These are phyloP conservation scores for Scalopus aquaticus DNA, from an alignment of 2,113 vertebrate genomes.

Conservation along the genomic window DNA sequence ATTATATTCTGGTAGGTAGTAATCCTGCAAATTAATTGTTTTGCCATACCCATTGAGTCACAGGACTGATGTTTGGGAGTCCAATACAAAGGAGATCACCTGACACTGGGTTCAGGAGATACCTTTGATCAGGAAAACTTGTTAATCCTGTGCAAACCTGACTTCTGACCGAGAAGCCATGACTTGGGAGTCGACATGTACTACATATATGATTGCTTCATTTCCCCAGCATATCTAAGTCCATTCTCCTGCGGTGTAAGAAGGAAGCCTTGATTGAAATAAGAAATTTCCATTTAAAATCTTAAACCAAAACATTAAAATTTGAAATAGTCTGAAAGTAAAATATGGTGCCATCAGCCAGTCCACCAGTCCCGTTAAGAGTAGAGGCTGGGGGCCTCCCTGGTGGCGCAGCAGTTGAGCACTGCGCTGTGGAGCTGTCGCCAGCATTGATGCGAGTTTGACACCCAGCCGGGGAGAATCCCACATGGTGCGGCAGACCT, in stretches of 20 bases:
- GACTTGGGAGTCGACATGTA: not conserved
- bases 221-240: not conserved
- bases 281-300: not conserved
- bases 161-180: not conserved
- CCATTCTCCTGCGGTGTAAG: not conserved
- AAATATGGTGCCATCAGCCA: not conserved
- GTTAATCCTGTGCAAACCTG: not conserved
- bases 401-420: no score
- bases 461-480: no score
- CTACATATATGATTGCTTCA: not conserved
- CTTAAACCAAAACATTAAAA: not conserved
- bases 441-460: no score
- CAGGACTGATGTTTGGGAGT: not conserved
- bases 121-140: not conserved
- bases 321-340: not conserved
- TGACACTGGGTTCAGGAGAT: not conserved
- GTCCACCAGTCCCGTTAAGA: not conserved
- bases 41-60: not conserved
- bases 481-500: no score
- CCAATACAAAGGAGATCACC: not conserved
- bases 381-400: not conserved
- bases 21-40: not conserved
- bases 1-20: not conserved
- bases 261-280: not conserved
- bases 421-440: no score